phyloP scores from a whole-genome alignment of 2,888 invertebrate species.

The Busseola fusca region DNA sequence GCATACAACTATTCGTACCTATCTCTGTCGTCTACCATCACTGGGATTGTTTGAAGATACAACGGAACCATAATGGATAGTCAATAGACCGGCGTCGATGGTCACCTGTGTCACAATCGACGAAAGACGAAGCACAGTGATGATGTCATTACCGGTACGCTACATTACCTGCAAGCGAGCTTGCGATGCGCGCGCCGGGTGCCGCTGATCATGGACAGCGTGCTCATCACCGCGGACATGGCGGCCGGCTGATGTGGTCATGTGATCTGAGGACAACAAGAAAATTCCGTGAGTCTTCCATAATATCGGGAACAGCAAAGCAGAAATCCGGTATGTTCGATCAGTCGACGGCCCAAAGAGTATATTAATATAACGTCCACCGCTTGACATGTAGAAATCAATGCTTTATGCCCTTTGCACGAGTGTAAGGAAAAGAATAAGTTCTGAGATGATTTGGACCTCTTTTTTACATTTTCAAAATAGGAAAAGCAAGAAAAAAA shows the following conservation, averaged over 20 bases:
- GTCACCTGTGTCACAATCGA: neutral
- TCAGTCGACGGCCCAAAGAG: no score
- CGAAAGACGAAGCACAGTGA: neutral
- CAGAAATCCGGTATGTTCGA: neutral
- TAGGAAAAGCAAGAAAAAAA: neutral
- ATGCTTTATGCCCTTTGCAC: neutral
- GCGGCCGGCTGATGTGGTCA: conserved; percentile 63
- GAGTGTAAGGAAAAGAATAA: neutral
- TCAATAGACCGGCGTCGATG: neutral
- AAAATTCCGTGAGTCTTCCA: neutral
- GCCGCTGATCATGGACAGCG: conserved; percentile 87
- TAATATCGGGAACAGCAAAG: neutral
- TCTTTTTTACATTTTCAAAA: neutral
- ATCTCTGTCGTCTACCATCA: neutral
- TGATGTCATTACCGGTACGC: neutral
- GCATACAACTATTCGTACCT: neutral
- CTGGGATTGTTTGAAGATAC: neutral
- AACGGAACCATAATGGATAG: neutral
- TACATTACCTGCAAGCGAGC: conserved; percentile 76
- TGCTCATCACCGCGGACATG: conserved; percentile 88
- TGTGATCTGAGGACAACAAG: conserved; percentile 67
- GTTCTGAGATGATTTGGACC: neutral
- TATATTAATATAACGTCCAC: no score
- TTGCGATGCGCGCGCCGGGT: conserved; percentile 85
- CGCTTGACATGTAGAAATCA: neutral